Evolutionary conservation across 2,797 vertebrate species (phyloP).

Genomic region (Simalia tracyae): DNA sequence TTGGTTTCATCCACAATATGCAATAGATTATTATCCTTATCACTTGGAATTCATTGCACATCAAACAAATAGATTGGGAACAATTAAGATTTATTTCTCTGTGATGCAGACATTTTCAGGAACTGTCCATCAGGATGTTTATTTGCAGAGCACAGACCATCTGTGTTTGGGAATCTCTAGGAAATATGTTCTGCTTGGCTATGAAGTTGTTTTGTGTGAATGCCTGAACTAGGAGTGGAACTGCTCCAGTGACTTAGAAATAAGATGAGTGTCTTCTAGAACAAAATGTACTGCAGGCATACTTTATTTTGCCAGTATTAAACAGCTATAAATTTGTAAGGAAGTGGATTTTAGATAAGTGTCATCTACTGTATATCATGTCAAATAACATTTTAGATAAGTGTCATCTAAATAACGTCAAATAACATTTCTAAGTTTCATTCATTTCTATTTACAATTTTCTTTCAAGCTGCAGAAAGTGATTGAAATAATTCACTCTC

Average conservation of each 20-base stretch:
- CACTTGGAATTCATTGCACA: slow-evolving; percentile 36
- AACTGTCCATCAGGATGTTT: neutral
- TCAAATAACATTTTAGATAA: neutral
- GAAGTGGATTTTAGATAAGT: neutral
- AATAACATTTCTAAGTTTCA: neutral
- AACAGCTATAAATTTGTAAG: neutral
- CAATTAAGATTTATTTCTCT: slow-evolving; percentile 12
- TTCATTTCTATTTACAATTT: neutral
- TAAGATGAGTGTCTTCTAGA: neutral
- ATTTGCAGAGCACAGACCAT: slow-evolving; percentile 23
- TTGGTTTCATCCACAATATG: neutral
- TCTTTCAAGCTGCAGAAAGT: neutral
- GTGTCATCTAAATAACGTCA: neutral
- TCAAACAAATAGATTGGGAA: slow-evolving; percentile 11
- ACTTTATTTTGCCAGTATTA: neutral
- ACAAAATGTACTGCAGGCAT: neutral
- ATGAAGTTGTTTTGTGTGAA: slow-evolving; percentile 1
- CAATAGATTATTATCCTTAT: slow-evolving; percentile 32
- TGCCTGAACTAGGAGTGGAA: neutral
- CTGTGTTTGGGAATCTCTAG: slow-evolving; percentile 1
- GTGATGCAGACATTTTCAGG: slow-evolving; percentile 1
- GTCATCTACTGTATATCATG: neutral
- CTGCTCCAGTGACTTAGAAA: neutral
- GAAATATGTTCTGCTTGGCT: neutral
- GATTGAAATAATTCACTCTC: neutral